Conservation (phyloP, 2,888 invertebrate genomes). For the Anthoptus insignis region DNA sequence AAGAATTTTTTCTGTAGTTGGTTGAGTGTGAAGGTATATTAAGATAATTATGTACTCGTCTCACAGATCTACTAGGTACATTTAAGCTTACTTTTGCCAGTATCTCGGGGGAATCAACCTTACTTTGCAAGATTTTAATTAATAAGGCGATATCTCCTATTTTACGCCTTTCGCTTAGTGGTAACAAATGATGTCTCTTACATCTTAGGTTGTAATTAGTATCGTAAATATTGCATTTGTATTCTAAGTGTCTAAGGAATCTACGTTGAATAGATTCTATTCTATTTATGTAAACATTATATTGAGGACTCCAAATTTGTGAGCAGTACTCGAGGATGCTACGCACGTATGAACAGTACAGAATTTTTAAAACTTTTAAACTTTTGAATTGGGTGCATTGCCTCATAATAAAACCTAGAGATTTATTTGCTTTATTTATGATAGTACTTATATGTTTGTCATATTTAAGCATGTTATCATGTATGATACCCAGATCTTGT, state of each 20-base stretch:
- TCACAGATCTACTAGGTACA: no score
- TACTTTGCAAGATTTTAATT: not conserved
- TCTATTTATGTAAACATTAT: not conserved
- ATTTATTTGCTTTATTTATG: constrained; percentile 5
- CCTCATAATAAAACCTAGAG: constrained; percentile 18
- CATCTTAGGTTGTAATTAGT: not conserved
- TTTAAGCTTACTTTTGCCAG: no score
- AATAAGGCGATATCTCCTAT: not conserved
- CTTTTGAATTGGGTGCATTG: constrained; percentile 13
- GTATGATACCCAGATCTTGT: not conserved
- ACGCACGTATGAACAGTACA: not conserved
- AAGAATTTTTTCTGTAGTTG: constrained; percentile 7
- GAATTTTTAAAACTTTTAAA: not conserved
- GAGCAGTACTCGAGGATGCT: constrained; percentile 5
- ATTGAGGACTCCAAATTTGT: not conserved
- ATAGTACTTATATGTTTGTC: constrained; percentile 28
- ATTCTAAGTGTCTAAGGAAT: not conserved
- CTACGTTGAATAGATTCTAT: not conserved
- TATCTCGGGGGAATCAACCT: no score
- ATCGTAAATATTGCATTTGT: not conserved
- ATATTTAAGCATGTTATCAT: not conserved
- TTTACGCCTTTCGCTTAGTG: not conserved
- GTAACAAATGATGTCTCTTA: not conserved
- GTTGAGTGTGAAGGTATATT: not conserved
- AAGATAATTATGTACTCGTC: no score